Evolutionary conservation across 2,888 invertebrate genomes (phyloP), one percentile per base, ranked within the genome.

Genomic region (Heliconius cydno): DNA sequence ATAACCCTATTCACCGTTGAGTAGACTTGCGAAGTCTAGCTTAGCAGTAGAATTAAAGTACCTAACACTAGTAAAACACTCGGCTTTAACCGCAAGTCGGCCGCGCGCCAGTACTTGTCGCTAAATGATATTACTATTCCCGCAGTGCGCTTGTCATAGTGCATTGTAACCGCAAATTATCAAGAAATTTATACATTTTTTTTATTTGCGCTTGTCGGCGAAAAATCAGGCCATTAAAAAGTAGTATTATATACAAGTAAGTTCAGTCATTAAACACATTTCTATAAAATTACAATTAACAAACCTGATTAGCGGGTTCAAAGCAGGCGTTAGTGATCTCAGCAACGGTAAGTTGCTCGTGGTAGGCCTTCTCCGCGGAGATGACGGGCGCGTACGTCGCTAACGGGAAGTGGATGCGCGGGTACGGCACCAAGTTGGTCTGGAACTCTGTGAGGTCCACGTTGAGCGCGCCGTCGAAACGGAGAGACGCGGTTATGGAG

Each of bases 281-380:
- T 34, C 7, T 34, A 7, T 34, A 34, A 34, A 34, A 34, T 34
- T 7, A 34, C 5, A 46, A 46, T 15, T 4, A 6, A 22, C n/a
- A 78, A 78, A 94, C 94, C 95, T 98, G 98, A 92, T 98, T 98
- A 77, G 98, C 98, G 0, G 98, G 98, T 89, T 99, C 99, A 92
- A 99, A 99, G 93, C 98, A 99, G 38, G 98, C 97, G 88, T 98
- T 98, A 81, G 99, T 99, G 88, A 99, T 99, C 90, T 99, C 98
- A 5, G 98, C 96, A 9, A 98, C 98, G 0, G 98, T 97, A 82
- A 98, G 95, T 89, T 98, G 98, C 90, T 98, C 98, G 87, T 98
- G 98, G 92, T 98, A 98, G 9, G 98, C 98, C 92, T 98, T 98
- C 92, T 98, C 98, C 0, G 98, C 97, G 57, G 98, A 98, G 90